Percentiles rank a stretch among this genome's conserved stretches.
Evolutionary conservation across 2,888 invertebrate species (phyloP).

Genomic region (Ectemnius cavifrons): DNA sequence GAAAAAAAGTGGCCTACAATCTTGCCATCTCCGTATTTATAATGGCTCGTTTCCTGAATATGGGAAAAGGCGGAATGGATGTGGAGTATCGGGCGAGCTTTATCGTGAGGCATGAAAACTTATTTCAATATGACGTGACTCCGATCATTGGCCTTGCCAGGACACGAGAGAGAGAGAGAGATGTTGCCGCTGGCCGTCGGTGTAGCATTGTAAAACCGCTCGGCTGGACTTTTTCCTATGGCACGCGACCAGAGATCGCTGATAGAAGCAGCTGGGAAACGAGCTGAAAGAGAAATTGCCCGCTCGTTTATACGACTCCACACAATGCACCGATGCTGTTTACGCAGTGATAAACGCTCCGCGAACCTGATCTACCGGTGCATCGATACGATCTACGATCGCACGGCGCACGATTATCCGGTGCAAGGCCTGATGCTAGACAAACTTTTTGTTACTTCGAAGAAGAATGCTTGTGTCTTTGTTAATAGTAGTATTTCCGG

Average conservation of each 20-base stretch:
- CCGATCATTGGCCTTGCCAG: constrained; percentile 37
- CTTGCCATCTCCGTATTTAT: too few species aligned
- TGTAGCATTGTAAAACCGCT: constrained; percentile 6
- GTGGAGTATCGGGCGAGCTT: background rate
- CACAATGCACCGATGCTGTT: constrained; percentile 31
- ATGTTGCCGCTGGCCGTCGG: background rate
- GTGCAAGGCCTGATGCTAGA: too few species aligned
- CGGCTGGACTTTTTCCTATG: constrained; percentile 17
- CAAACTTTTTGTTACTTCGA: too few species aligned
- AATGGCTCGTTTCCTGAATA: too few species aligned
- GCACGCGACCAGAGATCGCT: constrained; percentile 44
- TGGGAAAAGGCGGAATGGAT: too few species aligned
- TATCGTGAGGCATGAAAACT: constrained; percentile 30
- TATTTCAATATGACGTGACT: constrained; percentile 31
- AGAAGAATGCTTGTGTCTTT: too few species aligned
- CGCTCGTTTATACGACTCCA: constrained; percentile 33
- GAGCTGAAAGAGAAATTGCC: constrained; percentile 33
- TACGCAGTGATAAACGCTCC: constrained; percentile 41
- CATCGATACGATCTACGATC: constrained; percentile 11
- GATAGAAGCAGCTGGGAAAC: constrained; percentile 26
- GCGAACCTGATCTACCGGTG: constrained; percentile 30
- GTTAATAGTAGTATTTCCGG: too few species aligned
- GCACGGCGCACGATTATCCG: background rate
- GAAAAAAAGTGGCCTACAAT: too few species aligned
- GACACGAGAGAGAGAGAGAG: too few species aligned